Evolutionary conservation across 2,888 invertebrate genomes (phyloP).

Genomic region (Sialis fuliginosa): DNA sequence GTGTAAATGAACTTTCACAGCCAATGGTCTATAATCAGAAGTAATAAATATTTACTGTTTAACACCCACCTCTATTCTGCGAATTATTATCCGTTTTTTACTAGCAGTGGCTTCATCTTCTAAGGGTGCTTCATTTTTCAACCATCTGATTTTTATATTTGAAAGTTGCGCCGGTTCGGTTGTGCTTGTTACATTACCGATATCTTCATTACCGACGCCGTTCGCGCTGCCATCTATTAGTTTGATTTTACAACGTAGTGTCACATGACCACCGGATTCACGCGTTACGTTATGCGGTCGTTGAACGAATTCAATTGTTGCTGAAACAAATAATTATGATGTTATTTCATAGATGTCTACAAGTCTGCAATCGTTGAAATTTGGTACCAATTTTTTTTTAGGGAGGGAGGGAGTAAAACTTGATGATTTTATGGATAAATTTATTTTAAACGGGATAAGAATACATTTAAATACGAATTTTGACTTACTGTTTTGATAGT

Average conservation of each 20-base stretch:
- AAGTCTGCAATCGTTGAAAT: background rate
- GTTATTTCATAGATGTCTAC: background rate
- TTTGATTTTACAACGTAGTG: conserved; percentile 44
- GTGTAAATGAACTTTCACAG: no score
- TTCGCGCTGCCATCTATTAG: conserved; percentile 17
- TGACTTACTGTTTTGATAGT: no score
- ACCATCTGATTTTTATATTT: conserved; percentile 39
- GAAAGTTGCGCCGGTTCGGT: conserved; percentile 36
- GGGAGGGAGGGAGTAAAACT: no score
- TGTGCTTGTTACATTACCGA: background rate
- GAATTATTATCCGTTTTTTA: conserved; percentile 25
- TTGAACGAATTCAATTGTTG: conserved; percentile 32
- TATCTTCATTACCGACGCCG: no score
- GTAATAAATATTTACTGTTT: conserved; percentile 2
- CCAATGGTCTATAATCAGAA: no score
- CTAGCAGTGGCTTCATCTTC: conserved; percentile 20
- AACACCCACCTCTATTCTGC: conserved; percentile 15
- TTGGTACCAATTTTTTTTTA: background rate
- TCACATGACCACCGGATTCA: conserved; percentile 36
- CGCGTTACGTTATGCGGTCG: conserved; percentile 35
- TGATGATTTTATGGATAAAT: no score
- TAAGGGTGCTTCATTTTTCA: conserved; percentile 37
- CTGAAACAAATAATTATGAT: conserved; percentile 16
- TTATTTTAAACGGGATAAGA: no score
- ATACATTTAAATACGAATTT: no score